Conservation (phyloP, 2,888 invertebrate genomes). For the Euzetes globulus region DNA sequence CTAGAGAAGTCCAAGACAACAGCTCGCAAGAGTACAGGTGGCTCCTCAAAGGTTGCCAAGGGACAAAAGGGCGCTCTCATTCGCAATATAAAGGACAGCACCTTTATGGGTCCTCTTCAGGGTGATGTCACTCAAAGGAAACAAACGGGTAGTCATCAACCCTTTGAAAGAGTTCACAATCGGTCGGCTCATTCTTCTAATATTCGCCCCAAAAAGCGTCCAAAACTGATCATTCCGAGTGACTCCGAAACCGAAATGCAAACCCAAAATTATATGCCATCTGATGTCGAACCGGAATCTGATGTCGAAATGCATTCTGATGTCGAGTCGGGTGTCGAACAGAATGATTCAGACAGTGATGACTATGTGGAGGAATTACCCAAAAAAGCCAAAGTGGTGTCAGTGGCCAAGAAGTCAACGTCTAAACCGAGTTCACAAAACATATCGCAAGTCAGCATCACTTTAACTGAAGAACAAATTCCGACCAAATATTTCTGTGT, state of each 20-base stretch:
- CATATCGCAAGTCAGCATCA: background rate
- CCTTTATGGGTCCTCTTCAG: background rate
- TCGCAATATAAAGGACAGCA: background rate
- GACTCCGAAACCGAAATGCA: background rate
- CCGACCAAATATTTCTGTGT: conserved; percentile 8
- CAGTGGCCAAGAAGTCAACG: conserved; percentile 16
- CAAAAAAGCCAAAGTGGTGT: background rate
- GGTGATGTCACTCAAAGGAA: background rate
- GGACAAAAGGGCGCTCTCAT: background rate
- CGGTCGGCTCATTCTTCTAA: background rate
- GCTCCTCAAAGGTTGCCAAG: background rate
- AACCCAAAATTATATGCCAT: background rate
- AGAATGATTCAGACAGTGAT: background rate
- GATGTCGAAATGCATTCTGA: background rate
- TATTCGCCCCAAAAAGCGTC: background rate
- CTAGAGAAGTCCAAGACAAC: background rate
- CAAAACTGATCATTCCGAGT: background rate
- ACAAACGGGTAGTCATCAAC: background rate
- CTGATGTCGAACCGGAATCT: background rate
- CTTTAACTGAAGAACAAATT: background rate
- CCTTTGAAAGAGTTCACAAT: background rate
- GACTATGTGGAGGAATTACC: background rate
- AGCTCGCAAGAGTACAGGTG: background rate
- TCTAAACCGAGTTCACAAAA: background rate
- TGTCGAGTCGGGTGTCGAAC: background rate